Evolutionary conservation across 1,140 invertebrate genomes (phyloP).

Genomic region (Musca vetustissima): DNA sequence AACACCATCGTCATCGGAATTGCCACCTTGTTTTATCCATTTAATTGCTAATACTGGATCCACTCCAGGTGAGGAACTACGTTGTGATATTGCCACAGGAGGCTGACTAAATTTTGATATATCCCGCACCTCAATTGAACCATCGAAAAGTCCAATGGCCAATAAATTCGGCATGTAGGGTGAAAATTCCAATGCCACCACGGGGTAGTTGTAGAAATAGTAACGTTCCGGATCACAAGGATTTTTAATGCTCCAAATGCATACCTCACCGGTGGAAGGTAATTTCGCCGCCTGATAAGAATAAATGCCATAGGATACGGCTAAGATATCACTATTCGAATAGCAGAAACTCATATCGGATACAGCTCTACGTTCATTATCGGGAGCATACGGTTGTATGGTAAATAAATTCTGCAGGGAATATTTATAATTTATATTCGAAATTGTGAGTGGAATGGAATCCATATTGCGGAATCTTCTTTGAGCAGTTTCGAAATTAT

Average conservation of each 20-base stretch:
- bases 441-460: slow-evolving; percentile 29
- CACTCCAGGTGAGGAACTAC: slow-evolving; percentile 61
- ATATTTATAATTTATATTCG: slow-evolving; percentile 18
- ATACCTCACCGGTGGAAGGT: slow-evolving; percentile 56
- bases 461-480: slow-evolving; percentile 66
- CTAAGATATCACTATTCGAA: slow-evolving; percentile 65
- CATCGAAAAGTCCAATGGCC: slow-evolving; percentile 78
- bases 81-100: slow-evolving; percentile 60
- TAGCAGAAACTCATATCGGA: slow-evolving; percentile 65
- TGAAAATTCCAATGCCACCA: slow-evolving; percentile 77
- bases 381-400: background rate
- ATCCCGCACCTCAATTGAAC: slow-evolving; percentile 73
- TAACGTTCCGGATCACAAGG: slow-evolving; percentile 76
- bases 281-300: slow-evolving; percentile 47
- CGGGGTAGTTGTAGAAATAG: slow-evolving; percentile 68
- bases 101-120: slow-evolving; percentile 56
- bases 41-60: slow-evolving; percentile 67
- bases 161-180: slow-evolving; percentile 68
- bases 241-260: slow-evolving; percentile 85
- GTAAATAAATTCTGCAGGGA: background rate
- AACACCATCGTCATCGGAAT: slow-evolving; percentile 47
- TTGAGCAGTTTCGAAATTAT: slow-evolving; percentile 61
- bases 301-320: slow-evolving; percentile 69
- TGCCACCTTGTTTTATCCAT: slow-evolving; percentile 56
- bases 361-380: slow-evolving; percentile 54